phyloP scores from a whole-genome alignment of 1,140 invertebrate genomes.

The Melipona quadrifasciata region DNA sequence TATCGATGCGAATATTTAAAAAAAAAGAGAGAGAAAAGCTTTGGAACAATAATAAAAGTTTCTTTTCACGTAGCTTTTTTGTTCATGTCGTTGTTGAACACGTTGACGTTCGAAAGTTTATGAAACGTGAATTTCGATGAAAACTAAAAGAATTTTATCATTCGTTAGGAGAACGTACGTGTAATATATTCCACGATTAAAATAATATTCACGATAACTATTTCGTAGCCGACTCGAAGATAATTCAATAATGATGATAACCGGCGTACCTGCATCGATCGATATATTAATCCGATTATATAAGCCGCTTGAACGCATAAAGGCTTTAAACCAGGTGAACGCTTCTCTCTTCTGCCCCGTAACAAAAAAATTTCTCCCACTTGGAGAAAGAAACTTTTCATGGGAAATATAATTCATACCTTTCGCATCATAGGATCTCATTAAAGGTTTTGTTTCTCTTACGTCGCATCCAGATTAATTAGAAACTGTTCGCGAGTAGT shows the following conservation, averaged over 20 bases:
- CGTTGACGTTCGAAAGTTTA: not conserved
- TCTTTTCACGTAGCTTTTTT: not conserved
- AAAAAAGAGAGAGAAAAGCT: not conserved
- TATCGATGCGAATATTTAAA: conserved; percentile 13
- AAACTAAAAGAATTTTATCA: not conserved
- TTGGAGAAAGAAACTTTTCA: not conserved
- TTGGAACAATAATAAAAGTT: conserved; percentile 6
- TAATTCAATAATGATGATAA: conserved; percentile 55
- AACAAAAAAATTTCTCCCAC: not conserved
- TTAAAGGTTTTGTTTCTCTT: not conserved
- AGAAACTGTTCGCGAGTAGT: not conserved
- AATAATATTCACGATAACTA: not conserved
- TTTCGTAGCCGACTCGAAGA: not conserved
- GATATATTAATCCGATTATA: conserved; percentile 61
- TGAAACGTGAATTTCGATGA: not conserved
- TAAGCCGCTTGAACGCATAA: conserved; percentile 33
- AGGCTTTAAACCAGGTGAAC: conserved; percentile 22
- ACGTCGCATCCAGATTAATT: not conserved
- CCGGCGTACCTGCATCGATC: conserved; percentile 36
- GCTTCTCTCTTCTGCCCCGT: not conserved
- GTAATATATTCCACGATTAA: not conserved
- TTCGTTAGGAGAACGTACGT: not conserved
- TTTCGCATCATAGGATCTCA: not conserved
- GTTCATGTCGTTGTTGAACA: not conserved
- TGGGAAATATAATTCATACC: not conserved